Evolutionary conservation across 1,140 invertebrate species (phyloP), one percentile per base, ranked within the genome.

Genomic region (Aphidius gifuensis): DNA sequence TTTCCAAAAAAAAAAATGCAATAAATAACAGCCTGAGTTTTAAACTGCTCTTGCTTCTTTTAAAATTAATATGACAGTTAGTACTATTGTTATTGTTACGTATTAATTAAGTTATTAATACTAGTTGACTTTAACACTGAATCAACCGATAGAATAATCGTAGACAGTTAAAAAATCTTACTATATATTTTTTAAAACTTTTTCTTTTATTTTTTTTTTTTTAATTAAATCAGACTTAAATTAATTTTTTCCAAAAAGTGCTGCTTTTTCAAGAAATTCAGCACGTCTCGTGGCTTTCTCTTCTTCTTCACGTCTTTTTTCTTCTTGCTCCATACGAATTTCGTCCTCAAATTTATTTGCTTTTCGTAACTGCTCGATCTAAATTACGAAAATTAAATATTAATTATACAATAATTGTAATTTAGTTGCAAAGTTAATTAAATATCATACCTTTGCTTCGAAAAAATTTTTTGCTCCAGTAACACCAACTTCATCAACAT

Each of bases 391-490:
- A 44, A 21, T 46, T 46, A 44, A 60, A 49, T 21, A 11, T 58
- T 61, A 5, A 51, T 51, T n/a, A 7, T 21, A 43, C 11, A 43
- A 5, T 7, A 6, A 21, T 38, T 60, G 7, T 32, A 45, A 50
- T 23, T 44, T 48, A 63, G 11, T 38, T 44, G 8, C 4, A 40
- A 32, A 44, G 21, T 16, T 61, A 58, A 54, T 40, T 48, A 47
- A 59, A 32, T 55, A n/a, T 4, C 32, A 39, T 40, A 53, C 88
- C 80, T 95, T 96, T 4, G 92, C 92, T 83, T 95, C 92, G 71
- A 95, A 96, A 80, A 95, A 95, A 71, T 89, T 88, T 75, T 94
- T 95, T 4, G 93, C 93, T 38, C 92, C 93, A 63, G 87, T 90
- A 0, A 95, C 92, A 23, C 93, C 93, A 23, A 93, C 92, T 83